Percentiles rank a stretch among this genome's conserved stretches.
Conservation (phyloP, 2,113 vertebrate genomes). For the Acrocephalus arundinaceus region DNA sequence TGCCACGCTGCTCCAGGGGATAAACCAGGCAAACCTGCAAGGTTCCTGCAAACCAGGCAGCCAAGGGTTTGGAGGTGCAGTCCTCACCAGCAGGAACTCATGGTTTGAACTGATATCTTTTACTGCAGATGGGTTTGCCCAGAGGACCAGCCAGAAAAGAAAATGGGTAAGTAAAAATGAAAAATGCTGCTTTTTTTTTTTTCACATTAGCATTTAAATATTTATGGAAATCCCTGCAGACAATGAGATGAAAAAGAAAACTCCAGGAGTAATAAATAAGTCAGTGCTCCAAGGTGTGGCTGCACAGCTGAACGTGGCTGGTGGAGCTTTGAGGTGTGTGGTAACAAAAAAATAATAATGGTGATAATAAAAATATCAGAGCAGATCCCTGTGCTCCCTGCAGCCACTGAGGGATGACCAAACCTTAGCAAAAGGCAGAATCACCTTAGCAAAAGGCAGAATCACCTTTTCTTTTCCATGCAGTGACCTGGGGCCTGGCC, state of each 20-base stretch:
- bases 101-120: background rate
- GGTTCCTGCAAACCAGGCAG: background rate
- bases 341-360: background rate
- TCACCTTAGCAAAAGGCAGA: background rate
- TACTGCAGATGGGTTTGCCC: conserved; percentile 28
- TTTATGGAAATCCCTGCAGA: conserved; percentile 57
- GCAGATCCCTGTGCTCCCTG: background rate
- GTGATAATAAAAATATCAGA: background rate
- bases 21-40: background rate
- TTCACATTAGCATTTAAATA: conserved; percentile 46
- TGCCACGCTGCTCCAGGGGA: background rate
- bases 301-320: background rate
- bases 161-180: conserved; percentile 28
- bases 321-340: background rate
- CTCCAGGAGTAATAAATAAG: conserved; percentile 24
- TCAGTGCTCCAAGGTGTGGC: conserved; percentile 36
- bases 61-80: background rate
- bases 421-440: background rate
- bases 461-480: background rate
- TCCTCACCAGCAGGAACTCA: background rate
- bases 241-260: conserved; percentile 25
- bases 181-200: background rate
- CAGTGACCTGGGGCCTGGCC: background rate
- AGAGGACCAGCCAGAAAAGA: conserved; percentile 28
- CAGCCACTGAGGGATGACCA: background rate